Evolutionary conservation across 2,888 invertebrate species (phyloP).

Genomic region (Coleophora deauratella): DNA sequence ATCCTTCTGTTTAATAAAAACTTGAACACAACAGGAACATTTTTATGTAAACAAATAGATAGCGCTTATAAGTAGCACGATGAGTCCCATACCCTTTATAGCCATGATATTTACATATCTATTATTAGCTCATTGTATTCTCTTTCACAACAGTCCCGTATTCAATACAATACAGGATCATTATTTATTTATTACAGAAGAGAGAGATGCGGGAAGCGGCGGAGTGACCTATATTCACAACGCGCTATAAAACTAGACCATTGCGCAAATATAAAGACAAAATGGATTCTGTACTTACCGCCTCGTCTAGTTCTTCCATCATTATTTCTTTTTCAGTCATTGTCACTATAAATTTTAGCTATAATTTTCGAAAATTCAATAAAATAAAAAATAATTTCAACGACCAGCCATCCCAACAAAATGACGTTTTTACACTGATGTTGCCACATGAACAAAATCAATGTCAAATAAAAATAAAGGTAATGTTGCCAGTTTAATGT

Average conservation of each 20-base stretch:
- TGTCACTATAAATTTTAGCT: conserved; percentile 23
- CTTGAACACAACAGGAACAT: too few species aligned
- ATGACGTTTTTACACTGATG: too few species aligned
- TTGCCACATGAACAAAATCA: too few species aligned
- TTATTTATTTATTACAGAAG: conserved; percentile 16
- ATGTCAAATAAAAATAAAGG: too few species aligned
- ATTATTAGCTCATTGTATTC: background rate
- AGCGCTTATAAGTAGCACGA: too few species aligned
- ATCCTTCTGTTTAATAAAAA: too few species aligned
- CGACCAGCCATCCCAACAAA: too few species aligned
- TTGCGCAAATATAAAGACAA: conserved; percentile 8
- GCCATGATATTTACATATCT: too few species aligned
- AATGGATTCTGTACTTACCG: conserved; percentile 36
- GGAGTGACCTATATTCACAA: conserved; percentile 41
- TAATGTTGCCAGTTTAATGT: too few species aligned
- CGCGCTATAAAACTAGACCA: conserved; percentile 15
- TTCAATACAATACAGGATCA: too few species aligned
- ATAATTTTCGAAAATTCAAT: conserved; percentile 29
- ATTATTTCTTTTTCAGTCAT: conserved; percentile 61
- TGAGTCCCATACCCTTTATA: too few species aligned
- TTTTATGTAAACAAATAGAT: too few species aligned
- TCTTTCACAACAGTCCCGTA: conserved; percentile 3
- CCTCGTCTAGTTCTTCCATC: conserved; percentile 59
- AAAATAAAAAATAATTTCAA: conserved; percentile 18
- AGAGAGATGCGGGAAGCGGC: conserved; percentile 37